Evolutionary conservation across 37 sponge, comb jelly and placozoan species (phyloP), one percentile per base, ranked within the genome.

Genomic region (Cladorhizidae sp.): DNA sequence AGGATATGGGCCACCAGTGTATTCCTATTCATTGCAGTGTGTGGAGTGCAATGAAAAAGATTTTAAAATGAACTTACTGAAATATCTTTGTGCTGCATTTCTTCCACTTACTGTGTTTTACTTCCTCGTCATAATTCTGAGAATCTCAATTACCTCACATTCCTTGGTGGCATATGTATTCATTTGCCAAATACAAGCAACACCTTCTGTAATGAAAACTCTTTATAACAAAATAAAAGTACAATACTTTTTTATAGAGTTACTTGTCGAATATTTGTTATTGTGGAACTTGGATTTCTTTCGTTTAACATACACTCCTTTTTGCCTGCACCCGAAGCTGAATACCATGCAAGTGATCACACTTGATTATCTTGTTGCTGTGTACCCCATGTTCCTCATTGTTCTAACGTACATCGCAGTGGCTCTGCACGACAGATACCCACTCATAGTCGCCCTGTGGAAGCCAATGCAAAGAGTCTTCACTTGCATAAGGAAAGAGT

Each of bases 101-200:
- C 62, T 61, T 61, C 62, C 62, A 21, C 25, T 61, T 11, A 61
- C 62, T 8, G 22, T 61, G 6, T 61, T 61, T 28, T 61, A 61
- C 25, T 61, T 61, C 26, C 6, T 61, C 25, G 62, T 61, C 62
- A 61, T 61, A 7, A 61, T 61, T 26, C 25, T 61, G 26, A 61
- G 25, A 22, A 17, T 61, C 17, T 61, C 62, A 61, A 28, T 61
- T 22, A 61, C 62, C 25, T 61, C 62, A n/a, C 26, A 28, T 11
- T 17, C 62, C 22, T 26, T 61, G 62, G 62, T 61, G 17, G 62
- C 22, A 61, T 61, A 61, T 61, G 62, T 61, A 11, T 61, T 61
- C 7, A 8, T 61, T 6, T 21, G 62, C 25, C 62, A 61, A 17
- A 17, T 17, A 61, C 11, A 26, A 23, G 25, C 62, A 21, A 61